Conservation (phyloP, 2,113 vertebrate species). For the Apodemus sylvaticus region DNA sequence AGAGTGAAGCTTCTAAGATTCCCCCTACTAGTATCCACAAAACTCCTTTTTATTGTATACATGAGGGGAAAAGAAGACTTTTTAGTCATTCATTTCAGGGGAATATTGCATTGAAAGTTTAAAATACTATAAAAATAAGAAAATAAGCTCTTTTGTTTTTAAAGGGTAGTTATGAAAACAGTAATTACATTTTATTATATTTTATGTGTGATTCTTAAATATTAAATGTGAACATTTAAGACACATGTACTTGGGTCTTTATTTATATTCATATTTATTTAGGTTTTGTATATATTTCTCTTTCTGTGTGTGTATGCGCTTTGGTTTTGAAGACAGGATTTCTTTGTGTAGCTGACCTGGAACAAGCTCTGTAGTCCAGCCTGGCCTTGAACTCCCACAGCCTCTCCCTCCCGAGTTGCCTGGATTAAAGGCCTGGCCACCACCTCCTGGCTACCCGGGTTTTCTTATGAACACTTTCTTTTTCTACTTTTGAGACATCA, state of each 20-base stretch:
- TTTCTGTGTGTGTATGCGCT: too few relatives aligned
- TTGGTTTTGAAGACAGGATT: neutral
- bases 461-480: slow-evolving; percentile 2
- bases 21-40: neutral
- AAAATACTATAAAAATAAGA: slow-evolving; percentile 44
- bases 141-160: slow-evolving; percentile 49
- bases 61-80: neutral
- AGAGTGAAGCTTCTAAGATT: neutral
- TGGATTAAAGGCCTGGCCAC: neutral
- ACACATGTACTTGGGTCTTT: slow-evolving; percentile 46
- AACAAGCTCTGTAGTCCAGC: neutral
- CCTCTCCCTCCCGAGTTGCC: neutral
- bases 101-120: slow-evolving; percentile 41
- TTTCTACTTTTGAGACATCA: neutral
- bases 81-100: slow-evolving; percentile 23
- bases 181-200: neutral
- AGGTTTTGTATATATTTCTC: neutral
- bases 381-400: neutral
- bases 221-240: slow-evolving; percentile 65
- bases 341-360: neutral
- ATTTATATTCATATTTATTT: slow-evolving; percentile 46
- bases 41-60: neutral
- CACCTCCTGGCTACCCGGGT: neutral
- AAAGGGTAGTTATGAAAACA: slow-evolving; percentile 28
- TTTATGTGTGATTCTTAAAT: slow-evolving; percentile 5